Evolutionary conservation across 1,140 invertebrate species (phyloP), one percentile per base, ranked within the genome.

Genomic region (Olivierus martensii): DNA sequence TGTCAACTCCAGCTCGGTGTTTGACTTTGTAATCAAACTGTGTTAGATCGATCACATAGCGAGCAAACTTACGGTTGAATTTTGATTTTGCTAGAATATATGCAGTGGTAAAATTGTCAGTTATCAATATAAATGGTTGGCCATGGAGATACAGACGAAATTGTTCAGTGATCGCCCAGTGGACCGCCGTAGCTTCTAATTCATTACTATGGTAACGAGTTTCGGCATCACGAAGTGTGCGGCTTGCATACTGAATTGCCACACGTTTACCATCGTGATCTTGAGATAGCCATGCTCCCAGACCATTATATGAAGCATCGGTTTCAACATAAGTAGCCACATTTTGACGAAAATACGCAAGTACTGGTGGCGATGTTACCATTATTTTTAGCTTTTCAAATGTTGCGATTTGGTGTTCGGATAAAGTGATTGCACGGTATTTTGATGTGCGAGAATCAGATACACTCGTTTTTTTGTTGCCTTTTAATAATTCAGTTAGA

Each of bases 321-420:
- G 49, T 36, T 44, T 35, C 49, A 35, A 51, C 41, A 35, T 34
- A 51, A 11, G 22, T 51, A 17, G 14, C n/a, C n/a, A 43, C 10
- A 17, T 38, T n/a, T 43, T 51, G 39, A 9, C 42, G 42, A 14
- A 44, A 49, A 46, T 46, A 46, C 7, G n/a, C 50, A 37, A 46
- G 43, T 37, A 46, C 6, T 3, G 50, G 14, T 0, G 18, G 50
- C 11, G 22, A 17, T 38, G 21, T 45, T 46, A 22, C 14, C 12
- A 44, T n/a, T n/a, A 21, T 36, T 44, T 51, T 51, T 15, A 51
- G 18, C 6, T 3, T 37, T 6, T 51, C 42, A 11, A 51, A 51
- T 22, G 42, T 22, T 10, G 28, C 12, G 2, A 45, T 22, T 51
- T 51, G 35, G 34, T 51, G 11, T 14, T 38, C 11, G 6, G 17